phyloP scores from a whole-genome alignment of 2,113 vertebrate species.

The Dermatemys mawii region DNA sequence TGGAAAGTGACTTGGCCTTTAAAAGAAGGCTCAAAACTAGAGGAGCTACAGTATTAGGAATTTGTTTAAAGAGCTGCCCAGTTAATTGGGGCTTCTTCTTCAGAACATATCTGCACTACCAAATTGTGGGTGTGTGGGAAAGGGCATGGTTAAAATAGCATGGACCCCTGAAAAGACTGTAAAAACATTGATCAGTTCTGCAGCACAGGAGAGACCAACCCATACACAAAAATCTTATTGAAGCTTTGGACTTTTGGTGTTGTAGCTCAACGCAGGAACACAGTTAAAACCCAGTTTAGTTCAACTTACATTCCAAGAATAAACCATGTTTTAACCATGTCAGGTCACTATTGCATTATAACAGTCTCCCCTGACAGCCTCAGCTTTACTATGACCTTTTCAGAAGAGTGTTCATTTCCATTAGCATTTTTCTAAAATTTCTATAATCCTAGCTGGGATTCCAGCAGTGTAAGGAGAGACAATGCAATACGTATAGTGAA shows the following conservation, averaged over 20 bases:
- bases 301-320: not conserved
- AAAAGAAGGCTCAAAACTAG: not conserved
- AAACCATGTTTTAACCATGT: not conserved
- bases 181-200: not conserved
- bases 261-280: not conserved
- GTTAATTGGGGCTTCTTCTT: not conserved
- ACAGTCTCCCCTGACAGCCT: conserved; percentile 5
- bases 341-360: not conserved
- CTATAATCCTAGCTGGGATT: not conserved
- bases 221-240: not conserved
- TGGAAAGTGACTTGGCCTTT: not conserved
- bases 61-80: not conserved
- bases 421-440: not conserved
- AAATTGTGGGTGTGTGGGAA: not conserved
- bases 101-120: not conserved
- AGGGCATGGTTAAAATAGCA: not conserved
- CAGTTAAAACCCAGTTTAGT: not conserved
- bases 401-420: not conserved
- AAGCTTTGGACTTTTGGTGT: not conserved
- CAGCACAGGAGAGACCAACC: not conserved
- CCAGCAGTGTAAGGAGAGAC: not conserved
- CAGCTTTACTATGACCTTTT: not conserved
- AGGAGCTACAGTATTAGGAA: not conserved
- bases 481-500: not conserved
- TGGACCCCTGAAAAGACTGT: not conserved